Evolutionary conservation across 2,113 vertebrate genomes (phyloP).

Genomic region (Microtus montanus): DNA sequence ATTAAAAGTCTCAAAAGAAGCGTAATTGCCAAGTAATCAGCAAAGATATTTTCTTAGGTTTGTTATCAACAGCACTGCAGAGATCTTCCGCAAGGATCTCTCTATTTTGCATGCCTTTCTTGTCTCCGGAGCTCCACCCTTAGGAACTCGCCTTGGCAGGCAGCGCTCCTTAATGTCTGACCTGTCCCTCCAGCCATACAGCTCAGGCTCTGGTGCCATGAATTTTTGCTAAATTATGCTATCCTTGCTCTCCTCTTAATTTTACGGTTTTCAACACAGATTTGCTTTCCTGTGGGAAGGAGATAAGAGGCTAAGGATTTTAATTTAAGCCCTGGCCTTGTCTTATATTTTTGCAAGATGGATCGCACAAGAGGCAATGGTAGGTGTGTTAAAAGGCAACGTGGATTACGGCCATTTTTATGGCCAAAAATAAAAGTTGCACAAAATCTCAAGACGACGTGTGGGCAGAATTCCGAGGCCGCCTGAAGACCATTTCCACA

Average conservation of each 20-base stretch:
- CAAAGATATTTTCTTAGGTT: constrained; percentile 63
- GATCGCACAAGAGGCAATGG: constrained; percentile 81
- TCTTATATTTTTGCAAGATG: constrained; percentile 90
- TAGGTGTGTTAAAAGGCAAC: constrained; percentile 85
- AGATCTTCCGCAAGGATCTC: constrained; percentile 49
- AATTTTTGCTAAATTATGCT: constrained; percentile 93
- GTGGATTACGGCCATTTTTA: constrained; percentile 85
- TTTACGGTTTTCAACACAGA: constrained; percentile 98
- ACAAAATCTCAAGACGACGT: constrained; percentile 79
- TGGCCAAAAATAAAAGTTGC: constrained; percentile 84
- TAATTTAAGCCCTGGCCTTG: constrained; percentile 92
- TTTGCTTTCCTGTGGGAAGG: constrained; percentile 96
- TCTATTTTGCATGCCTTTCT: constrained; percentile 66
- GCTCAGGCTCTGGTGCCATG: constrained; percentile 89
- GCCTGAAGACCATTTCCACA: constrained; percentile 51
- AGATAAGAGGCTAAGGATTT: constrained; percentile 97
- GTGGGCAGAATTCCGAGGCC: constrained; percentile 70
- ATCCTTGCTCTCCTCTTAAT: constrained; percentile 94
- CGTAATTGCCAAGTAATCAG: constrained; percentile 12
- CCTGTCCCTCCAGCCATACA: constrained; percentile 90
- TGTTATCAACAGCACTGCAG: not conserved
- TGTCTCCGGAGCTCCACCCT: constrained; percentile 85
- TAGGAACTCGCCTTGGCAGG: constrained; percentile 86
- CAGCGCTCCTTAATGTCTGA: constrained; percentile 88
- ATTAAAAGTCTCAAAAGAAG: constrained; percentile 36